Evolutionary conservation across 2,888 invertebrate species (phyloP).

Genomic region (Sinelater perroti): DNA sequence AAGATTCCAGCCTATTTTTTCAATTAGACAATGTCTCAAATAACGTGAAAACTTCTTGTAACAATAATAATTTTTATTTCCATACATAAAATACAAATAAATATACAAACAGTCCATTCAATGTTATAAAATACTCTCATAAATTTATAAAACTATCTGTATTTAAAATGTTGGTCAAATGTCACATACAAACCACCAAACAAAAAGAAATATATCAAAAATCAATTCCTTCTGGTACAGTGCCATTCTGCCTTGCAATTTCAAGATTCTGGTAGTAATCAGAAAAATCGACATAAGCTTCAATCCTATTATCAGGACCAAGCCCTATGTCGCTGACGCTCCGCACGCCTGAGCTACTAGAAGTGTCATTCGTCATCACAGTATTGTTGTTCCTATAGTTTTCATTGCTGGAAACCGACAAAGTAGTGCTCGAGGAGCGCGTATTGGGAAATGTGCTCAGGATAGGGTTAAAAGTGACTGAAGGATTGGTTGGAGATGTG

Average conservation of each 20-base stretch:
- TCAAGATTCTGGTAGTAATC: constrained; percentile 80
- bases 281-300: constrained; percentile 85
- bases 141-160: no score
- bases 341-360: constrained; percentile 50
- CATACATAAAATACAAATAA: no score
- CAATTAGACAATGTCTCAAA: no score
- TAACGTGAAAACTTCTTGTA: no score
- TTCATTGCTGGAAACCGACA: constrained; percentile 40
- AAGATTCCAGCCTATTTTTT: no score
- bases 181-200: no score
- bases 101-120: no score
- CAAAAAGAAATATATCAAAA: constrained; percentile 55
- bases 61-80: no score
- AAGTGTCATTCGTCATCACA: constrained; percentile 55
- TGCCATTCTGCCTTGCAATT: constrained; percentile 71
- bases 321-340: constrained; percentile 59
- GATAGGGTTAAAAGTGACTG: constrained; percentile 71
- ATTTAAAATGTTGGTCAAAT: no score
- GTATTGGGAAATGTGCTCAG: constrained; percentile 49
- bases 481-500: constrained; percentile 63
- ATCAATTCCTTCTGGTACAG: constrained; percentile 70
- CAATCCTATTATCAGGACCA: constrained; percentile 71
- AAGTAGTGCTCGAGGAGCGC: constrained; percentile 42
- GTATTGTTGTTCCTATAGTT: constrained; percentile 56
- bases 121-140: no score